Percentiles rank a stretch among this genome's conserved stretches.
Conservation (phyloP, 1,140 invertebrate genomes). For the Hestina assimilis region DNA sequence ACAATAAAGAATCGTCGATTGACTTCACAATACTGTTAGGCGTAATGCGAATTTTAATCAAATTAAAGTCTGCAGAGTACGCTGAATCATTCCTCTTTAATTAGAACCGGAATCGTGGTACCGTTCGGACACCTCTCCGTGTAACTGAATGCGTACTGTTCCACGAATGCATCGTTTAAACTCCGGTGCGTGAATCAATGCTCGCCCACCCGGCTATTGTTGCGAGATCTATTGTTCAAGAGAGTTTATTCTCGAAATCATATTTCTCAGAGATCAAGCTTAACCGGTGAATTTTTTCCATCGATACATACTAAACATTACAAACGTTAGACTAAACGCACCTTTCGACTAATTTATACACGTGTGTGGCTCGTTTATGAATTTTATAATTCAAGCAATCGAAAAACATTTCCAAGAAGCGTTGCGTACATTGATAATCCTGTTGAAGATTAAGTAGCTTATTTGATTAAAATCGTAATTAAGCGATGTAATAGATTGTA, state of each 20-base stretch:
- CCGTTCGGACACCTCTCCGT: slow-evolving; percentile 50
- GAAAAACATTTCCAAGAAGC: slow-evolving; percentile 1
- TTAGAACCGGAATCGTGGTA: slow-evolving; percentile 61
- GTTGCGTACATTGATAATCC: slow-evolving; percentile 16
- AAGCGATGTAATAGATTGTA: slow-evolving; percentile 11
- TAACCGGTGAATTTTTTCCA: no score
- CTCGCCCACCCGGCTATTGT: slow-evolving; percentile 16
- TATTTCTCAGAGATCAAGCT: not conserved
- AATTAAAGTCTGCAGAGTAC: slow-evolving; percentile 45
- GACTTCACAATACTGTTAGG: slow-evolving; percentile 30
- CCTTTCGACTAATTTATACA: not conserved
- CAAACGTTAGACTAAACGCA: not conserved
- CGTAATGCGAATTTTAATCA: slow-evolving; percentile 49
- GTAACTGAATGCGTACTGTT: slow-evolving; percentile 50
- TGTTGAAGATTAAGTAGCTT: slow-evolving; percentile 14
- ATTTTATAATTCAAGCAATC: not conserved
- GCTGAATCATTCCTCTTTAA: slow-evolving; percentile 64
- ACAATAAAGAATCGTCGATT: slow-evolving; percentile 7
- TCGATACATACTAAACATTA: not conserved
- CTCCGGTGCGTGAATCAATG: slow-evolving; percentile 32
- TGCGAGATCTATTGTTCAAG: slow-evolving; percentile 18
- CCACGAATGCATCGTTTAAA: slow-evolving; percentile 51
- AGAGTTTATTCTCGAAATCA: not conserved
- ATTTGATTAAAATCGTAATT: slow-evolving; percentile 23
- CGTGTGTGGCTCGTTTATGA: not conserved